Evolutionary conservation across 1,140 invertebrate species (phyloP), one percentile per base, ranked within the genome.

Genomic region (Lepidurus couesii): DNA sequence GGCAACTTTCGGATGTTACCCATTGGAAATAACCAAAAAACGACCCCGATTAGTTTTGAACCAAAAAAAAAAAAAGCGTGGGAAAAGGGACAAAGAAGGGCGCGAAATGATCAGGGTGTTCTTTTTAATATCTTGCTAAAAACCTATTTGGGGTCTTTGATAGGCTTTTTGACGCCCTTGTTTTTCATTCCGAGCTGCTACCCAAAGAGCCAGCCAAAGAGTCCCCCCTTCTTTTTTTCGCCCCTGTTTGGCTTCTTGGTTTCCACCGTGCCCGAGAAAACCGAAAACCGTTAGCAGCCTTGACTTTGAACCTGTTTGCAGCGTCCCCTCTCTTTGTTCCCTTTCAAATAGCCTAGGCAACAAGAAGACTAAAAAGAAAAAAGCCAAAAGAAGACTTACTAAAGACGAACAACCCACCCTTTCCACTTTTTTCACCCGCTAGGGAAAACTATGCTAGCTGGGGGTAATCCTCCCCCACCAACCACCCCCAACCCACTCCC

Each of bases 151-250:
- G 1, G 2, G 53, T 9, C 53, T 16, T 65, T 65, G 16, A 65
- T 65, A 65, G 53, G 53, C 21, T 65, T 47, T 65, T 65, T 65
- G 53, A 65, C 53, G 53, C 53, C 53, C 53, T 65, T 65, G 53
- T 65, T 65, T 65, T 65, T 65, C 53, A 65, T 65, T 65, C 21
- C 16, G 53, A 21, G 53, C 53, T 65, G 53, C 21, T 21, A 4
- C 34, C 21, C 8, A 65, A 65, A 65, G 53, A 65, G n/a, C 34
- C 21, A 65, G 16, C 53, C 53, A 13, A 13, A 1, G 9, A 21
- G 53, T 65, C 16, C 13, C 53, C 8, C 53, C 8, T 16, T 21
- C 53, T 21, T 7, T 16, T n/a, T 21, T 65, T n/a, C 53, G 16
- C 16, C 53, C 34, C 53, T 65, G 16, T 65, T 65, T 65, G 53